Evolutionary conservation across 2,888 invertebrate genomes (phyloP).

Genomic region (Ommatoiulus sabulosus): DNA sequence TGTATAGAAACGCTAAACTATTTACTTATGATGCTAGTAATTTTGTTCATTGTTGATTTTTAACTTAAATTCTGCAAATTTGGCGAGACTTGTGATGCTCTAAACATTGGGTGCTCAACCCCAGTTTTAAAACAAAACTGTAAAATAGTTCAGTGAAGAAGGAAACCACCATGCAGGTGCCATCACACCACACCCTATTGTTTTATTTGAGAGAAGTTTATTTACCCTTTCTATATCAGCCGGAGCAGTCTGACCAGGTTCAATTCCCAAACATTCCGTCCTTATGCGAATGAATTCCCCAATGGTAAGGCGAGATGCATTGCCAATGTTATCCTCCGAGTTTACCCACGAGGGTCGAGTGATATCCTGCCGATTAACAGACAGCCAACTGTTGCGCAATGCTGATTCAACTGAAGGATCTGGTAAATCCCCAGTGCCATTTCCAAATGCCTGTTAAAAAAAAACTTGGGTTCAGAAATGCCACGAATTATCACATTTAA

Average conservation of each 20-base stretch:
- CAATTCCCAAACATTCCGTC: not conserved
- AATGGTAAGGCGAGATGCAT: slow-evolving; percentile 46
- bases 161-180: too few species aligned
- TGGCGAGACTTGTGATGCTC: too few species aligned
- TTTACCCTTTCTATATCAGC: not conserved
- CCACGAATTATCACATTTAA: too few species aligned
- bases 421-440: not conserved
- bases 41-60: too few species aligned
- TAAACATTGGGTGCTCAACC: too few species aligned
- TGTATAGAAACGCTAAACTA: too few species aligned
- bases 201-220: too few species aligned
- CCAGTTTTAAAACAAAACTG: too few species aligned
- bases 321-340: not conserved
- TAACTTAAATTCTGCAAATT: too few species aligned
- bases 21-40: too few species aligned
- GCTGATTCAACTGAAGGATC: not conserved
- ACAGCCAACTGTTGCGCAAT: slow-evolving; percentile 1
- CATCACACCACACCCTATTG: too few species aligned
- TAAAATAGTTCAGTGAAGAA: too few species aligned
- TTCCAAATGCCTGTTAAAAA: not conserved
- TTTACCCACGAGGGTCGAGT: slow-evolving; percentile 42
- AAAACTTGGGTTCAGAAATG: not conserved
- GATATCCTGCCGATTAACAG: slow-evolving; percentile 31
- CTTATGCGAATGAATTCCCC: slow-evolving; percentile 32
- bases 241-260: not conserved